phyloP scores from a whole-genome alignment of 2,797 vertebrate species.

The Spondyliosoma cantharus region DNA sequence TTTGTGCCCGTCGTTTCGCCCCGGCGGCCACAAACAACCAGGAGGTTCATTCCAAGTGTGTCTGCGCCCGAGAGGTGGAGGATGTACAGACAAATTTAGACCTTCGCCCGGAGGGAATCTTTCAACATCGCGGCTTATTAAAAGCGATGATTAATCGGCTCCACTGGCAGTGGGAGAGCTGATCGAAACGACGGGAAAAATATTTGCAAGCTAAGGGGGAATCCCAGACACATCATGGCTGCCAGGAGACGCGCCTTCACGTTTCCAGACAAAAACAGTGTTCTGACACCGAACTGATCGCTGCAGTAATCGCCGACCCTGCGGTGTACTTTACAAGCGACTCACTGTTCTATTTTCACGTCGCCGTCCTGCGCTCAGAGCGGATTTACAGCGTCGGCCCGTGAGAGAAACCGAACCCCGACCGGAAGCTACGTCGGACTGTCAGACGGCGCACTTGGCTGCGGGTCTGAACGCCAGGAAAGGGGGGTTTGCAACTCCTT shows the following conservation, averaged over 20 bases:
- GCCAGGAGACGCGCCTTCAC: neutral
- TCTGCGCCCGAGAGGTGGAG: constrained; percentile 20
- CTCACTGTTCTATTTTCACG: constrained; percentile 27
- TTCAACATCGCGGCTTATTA: neutral
- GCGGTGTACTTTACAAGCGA: constrained; percentile 13
- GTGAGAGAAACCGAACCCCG: constrained; percentile 41
- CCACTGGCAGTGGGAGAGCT: neutral
- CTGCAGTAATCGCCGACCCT: neutral
- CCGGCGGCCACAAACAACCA: no score
- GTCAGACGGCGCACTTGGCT: constrained; percentile 11
- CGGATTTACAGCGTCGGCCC: constrained; percentile 19
- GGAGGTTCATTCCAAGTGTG: constrained; percentile 15
- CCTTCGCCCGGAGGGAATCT: neutral
- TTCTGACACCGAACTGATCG: neutral
- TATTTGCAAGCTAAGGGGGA: neutral
- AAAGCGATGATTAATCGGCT: constrained; percentile 26
- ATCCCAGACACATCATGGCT: constrained; percentile 14
- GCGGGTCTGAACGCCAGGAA: neutral
- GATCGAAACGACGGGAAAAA: constrained; percentile 8
- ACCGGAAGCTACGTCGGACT: constrained; percentile 53
- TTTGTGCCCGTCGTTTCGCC: no score
- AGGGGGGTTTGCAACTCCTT: no score
- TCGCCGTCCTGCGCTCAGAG: constrained; percentile 1
- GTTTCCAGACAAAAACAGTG: neutral
- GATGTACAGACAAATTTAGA: constrained; percentile 12